Evolutionary conservation across 2,113 vertebrate species (phyloP), one percentile per base, ranked within the genome.

Genomic region (Labeo catla): DNA sequence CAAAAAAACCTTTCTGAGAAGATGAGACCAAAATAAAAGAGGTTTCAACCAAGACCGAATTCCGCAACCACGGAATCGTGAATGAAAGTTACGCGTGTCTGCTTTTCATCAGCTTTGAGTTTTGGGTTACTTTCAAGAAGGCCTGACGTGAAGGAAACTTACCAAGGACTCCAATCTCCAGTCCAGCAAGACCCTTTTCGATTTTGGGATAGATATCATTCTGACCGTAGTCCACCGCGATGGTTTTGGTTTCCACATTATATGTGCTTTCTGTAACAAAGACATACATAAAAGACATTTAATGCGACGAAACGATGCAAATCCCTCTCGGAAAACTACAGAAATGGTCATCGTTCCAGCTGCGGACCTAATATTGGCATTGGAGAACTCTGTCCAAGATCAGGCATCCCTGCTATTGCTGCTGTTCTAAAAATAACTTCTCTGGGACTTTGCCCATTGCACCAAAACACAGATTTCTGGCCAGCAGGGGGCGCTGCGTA

Each of bases 131-230:
- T 34, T 76, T 52, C 19, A 72, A 45, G 36, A 21, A 19, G 68
- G 4, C 39, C 6, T 0, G 0, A 11, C 19, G 19, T 45, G 23
- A 65, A 65, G 21, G 36, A 74, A 50, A 74, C 88, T 93, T 92
- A 99, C 98, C 98, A 89, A 99, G 92, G 73, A 99, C 89, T 4
- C 98, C 98, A 0, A 99, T 95, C 76, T 99, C 95, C 68, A 99
- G 92, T 63, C 95, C 97, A 28, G 91, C 86, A 93, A 99, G 89
- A 76, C 92, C 95, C 0, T 68, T 86, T 88, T 96, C 92, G 85
- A 99, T 96, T 91, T 94, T 95, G 0, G 84, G 74, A 89, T 99
- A 99, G 93, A 97, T 97, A 89, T 96, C 94, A 1, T 66, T 59
- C 15, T 90, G 93, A 61, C 94, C 89, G 76, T 98, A 99, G 93